Percentiles rank a stretch among this genome's conserved stretches.
Conservation (phyloP, 2,113 vertebrate genomes). For the Oxyura jamaicensis region DNA sequence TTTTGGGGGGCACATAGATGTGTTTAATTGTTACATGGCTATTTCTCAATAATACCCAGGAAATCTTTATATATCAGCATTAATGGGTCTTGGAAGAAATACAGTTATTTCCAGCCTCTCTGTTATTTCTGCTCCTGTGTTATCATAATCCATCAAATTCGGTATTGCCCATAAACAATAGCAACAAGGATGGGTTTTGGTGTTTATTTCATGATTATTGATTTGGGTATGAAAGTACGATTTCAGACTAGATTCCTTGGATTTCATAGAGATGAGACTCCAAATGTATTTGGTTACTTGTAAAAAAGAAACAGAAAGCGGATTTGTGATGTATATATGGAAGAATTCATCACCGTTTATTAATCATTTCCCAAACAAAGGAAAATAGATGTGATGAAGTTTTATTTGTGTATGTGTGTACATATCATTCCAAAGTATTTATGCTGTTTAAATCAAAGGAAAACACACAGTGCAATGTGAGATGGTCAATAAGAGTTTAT, state of each 20-base stretch:
- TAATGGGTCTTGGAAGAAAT: background rate
- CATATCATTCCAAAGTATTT: background rate
- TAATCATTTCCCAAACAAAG: background rate
- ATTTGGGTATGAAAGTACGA: background rate
- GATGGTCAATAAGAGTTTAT: background rate
- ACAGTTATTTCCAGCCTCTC: background rate
- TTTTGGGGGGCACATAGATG: background rate
- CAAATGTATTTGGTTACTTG: background rate
- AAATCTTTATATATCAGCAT: background rate
- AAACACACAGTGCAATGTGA: background rate
- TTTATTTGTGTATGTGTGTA: background rate
- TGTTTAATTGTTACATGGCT: background rate
- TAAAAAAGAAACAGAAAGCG: background rate
- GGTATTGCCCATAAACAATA: background rate
- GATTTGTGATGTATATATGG: background rate
- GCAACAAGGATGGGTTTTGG: background rate
- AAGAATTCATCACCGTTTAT: background rate
- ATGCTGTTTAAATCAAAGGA: background rate
- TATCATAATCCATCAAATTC: background rate
- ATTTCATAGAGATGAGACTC: background rate
- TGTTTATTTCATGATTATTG: background rate
- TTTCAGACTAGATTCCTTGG: background rate
- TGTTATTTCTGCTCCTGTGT: background rate
- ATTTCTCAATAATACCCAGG: background rate
- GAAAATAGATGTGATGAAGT: background rate